Percentiles rank a stretch among this genome's conserved stretches.
Conservation (phyloP, 2,888 invertebrate genomes). For the Chironomus riparius region DNA sequence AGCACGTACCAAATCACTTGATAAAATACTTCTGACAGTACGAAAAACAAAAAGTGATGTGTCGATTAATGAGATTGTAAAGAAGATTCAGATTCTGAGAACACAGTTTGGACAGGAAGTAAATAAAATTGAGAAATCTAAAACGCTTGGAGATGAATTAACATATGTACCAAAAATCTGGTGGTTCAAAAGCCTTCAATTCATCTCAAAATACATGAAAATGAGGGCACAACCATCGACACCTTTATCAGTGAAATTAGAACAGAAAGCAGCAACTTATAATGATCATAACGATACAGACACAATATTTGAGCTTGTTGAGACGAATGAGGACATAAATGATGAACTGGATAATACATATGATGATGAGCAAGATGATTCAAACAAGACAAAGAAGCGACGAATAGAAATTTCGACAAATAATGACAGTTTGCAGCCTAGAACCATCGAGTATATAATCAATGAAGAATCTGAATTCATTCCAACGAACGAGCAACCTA, state of each 20-base stretch:
- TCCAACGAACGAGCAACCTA: neutral
- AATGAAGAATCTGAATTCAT: neutral
- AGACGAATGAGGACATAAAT: neutral
- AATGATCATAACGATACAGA: neutral
- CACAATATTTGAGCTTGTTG: neutral
- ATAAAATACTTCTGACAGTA: neutral
- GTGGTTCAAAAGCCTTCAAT: neutral
- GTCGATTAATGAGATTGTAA: neutral
- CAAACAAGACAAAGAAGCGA: neutral
- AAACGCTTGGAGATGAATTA: neutral
- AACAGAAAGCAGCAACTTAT: neutral
- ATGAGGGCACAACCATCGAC: neutral
- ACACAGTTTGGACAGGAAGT: constrained; percentile 25
- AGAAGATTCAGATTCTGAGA: constrained; percentile 5
- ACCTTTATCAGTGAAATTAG: neutral
- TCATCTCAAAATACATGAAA: neutral
- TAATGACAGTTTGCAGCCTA: neutral
- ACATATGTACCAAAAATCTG: constrained; percentile 2
- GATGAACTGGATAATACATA: neutral
- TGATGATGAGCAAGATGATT: neutral
- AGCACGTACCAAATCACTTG: neutral
- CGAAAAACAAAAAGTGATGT: neutral
- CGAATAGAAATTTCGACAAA: neutral
- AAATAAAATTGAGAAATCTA: constrained; percentile 8
- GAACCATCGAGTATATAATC: constrained; percentile 14